Base-by-base conservation (phyloP, 2,797 vertebrate genomes). In the Tinamus major region DNA sequence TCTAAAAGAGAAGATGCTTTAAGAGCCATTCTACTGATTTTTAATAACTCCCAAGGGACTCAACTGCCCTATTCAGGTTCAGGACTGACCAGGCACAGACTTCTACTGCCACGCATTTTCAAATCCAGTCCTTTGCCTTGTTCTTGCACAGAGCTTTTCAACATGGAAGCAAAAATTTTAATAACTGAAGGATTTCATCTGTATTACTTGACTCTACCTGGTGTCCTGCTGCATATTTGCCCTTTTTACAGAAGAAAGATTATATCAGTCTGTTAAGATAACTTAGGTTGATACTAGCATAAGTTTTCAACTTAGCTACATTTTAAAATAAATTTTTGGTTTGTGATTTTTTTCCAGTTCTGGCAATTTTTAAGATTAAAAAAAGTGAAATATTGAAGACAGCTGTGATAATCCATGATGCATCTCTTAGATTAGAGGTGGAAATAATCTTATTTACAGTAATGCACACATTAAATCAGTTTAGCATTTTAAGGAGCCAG, bases 21-120 rank as follows among this genome's bases (percentile, higher is more conserved):
- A 46, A 56, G 64, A 74, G 24, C 6, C 18, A 44, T 53, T 20
- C 2, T 49, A 67, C 8, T 20, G 37, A 33, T 27, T 35, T 49
- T 69, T 70, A 51, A 48, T 51, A 37, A 70, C 49, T 51, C 37
- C n/a, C 51, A 18, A 69, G 8, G 24, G 46, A 37, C 51, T 37
- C 16, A 58, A 9, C 4, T 17, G 9, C 6, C 15, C 39, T 24
- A 18, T n/a, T 8, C 12, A 49, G 3, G 5, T 55, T 64, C 53
- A 18, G 6, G 1, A 68, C 83, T 49, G 27, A 51, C 51, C 44
- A 64, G 21, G 16, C 55, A 39, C 18, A 77, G 18, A 6, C 15
- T 61, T 15, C 2, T 1, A 0, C 27, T 9, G 7, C 49, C 44
- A 31, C 5, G 13, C 3, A 55, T 31, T 18, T 55, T 1, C 35